Conservation (phyloP, 2,113 vertebrate genomes). For the Zosterops lateralis region DNA sequence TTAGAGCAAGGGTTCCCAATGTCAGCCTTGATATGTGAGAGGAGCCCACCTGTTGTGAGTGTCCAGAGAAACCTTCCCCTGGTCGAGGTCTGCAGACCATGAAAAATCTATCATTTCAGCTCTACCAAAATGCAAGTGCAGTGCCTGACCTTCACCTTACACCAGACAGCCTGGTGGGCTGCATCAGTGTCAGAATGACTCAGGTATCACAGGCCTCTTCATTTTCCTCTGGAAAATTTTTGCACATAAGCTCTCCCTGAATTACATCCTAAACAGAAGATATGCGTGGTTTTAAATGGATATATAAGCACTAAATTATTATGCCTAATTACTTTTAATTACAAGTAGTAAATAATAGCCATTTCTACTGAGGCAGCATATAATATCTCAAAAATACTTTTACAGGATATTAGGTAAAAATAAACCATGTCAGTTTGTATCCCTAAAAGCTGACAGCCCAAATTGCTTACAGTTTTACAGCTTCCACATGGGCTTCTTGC, state of each 20-base stretch:
- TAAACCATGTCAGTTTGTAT: neutral
- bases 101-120: neutral
- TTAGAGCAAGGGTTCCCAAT: neutral
- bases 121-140: neutral
- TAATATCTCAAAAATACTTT: neutral
- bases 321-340: neutral
- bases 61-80: neutral
- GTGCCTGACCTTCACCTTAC: neutral
- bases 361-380: neutral
- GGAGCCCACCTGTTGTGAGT: neutral
- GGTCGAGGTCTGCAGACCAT: neutral
- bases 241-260: neutral
- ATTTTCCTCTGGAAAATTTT: neutral
- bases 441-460: neutral
- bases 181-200: neutral
- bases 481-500: neutral
- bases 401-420: neutral
- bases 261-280: neutral
- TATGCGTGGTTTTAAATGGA: neutral
- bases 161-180: neutral
- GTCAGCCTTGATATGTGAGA: neutral
- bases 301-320: neutral
- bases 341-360: neutral
- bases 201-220: rapidly evolving
- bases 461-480: neutral